Base-by-base conservation (phyloP, 1,140 invertebrate species). In the Ruditapes philippinarum region DNA sequence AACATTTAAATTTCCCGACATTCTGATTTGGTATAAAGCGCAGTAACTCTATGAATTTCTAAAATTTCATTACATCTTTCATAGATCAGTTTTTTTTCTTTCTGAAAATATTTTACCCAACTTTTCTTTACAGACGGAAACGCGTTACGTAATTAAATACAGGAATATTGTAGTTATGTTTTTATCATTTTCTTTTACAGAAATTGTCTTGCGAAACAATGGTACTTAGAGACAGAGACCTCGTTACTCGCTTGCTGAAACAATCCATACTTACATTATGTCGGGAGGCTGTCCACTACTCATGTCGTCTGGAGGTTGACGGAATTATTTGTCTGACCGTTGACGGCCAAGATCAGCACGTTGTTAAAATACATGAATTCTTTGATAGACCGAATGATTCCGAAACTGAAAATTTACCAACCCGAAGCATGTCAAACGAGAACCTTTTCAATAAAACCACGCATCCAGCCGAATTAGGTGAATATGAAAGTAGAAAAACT, bases 201-300 rank as follows among this genome's bases (percentile, higher is more conserved):
- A n/a, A n/a, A n/a, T n/a, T n/a, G n/a, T n/a, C n/a, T n/a, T n/a
- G n/a, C n/a, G n/a, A n/a, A n/a, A 89, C 68, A 51, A 91, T 93
- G 89, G 81, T 57, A 0, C 33, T 45, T 22, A 78, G 87, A n/a
- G 88, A 92, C 22, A 90, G 86, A 25, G 90, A 90, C 22, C 65
- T 93, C 5, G 88, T 94, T 0, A 68, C 91, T 19, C 85, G 91
- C 14, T 82, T 94, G 25, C 83, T 94, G 42, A 92, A 91, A 33
- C 91, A 94, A 89, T 92, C 93, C 19, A 94, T 94, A 19, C 74
- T 94, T 4, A 92, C 92, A 5, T 45, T 94, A 14, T 94, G 94
- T 80, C 89, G 90, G 40, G 92, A 93, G 65, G 90, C 92, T 2
- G 89, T 94, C 54, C 82, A 86, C 2, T 93, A 83, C 40, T 73